phyloP scores from a whole-genome alignment of 2,113 vertebrate species.

The Mirza zaza region DNA sequence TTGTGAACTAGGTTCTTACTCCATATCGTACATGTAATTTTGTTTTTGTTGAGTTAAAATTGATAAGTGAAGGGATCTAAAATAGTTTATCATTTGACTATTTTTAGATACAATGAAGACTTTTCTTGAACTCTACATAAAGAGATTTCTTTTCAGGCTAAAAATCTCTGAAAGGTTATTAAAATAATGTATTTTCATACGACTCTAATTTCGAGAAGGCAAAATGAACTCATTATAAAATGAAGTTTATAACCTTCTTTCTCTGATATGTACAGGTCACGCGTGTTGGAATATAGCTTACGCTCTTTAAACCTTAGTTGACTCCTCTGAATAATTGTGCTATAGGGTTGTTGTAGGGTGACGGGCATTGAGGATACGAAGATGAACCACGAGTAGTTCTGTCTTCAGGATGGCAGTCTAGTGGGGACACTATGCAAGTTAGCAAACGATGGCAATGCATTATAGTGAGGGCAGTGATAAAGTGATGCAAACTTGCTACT shows the following conservation, averaged over 20 bases:
- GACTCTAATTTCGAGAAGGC: constrained; percentile 9
- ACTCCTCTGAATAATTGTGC: neutral
- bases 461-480: neutral
- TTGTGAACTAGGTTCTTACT: neutral
- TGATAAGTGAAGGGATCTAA: neutral
- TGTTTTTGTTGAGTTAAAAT: neutral
- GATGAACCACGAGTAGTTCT: neutral
- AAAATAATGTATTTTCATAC: neutral
- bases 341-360: neutral
- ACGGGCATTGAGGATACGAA: neutral
- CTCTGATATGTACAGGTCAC: neutral
- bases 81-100: neutral
- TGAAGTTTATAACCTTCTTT: neutral
- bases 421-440: neutral
- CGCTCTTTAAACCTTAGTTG: neutral
- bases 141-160: neutral
- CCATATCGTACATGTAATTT: neutral
- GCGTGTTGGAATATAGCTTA: neutral
- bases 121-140: neutral
- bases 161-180: neutral
- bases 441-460: neutral
- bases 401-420: neutral
- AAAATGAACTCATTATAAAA: neutral
- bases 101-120: neutral
- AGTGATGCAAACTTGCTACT: neutral